Evolutionary conservation across 2,888 invertebrate genomes (phyloP).

Genomic region (Stenodema calcarata): DNA sequence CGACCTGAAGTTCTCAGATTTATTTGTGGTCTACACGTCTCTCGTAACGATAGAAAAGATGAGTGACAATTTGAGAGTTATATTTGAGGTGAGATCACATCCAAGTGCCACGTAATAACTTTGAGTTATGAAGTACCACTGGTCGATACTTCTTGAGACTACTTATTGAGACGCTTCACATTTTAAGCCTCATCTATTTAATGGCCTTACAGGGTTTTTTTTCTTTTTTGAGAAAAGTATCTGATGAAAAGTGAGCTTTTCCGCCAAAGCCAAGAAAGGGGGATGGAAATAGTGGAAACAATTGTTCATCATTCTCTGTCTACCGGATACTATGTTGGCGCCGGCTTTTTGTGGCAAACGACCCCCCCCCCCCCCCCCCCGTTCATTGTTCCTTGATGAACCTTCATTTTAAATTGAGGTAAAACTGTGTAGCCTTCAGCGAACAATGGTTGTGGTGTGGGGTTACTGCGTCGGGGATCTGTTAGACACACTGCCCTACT

Average conservation of each 20-base stretch:
- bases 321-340: background rate
- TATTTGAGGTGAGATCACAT: too few species aligned
- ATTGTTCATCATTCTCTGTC: conserved; percentile 1
- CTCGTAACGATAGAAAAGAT: too few species aligned
- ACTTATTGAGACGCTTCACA: too few species aligned
- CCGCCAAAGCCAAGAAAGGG: background rate
- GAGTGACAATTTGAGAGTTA: too few species aligned
- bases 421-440: background rate
- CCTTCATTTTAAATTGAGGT: conserved; percentile 26
- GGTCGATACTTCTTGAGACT: too few species aligned
- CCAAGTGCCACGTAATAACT: too few species aligned
- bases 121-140: too few species aligned
- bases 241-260: background rate
- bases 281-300: conserved; percentile 28
- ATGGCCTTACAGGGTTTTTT: too few species aligned
- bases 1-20: too few species aligned
- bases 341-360: conserved; percentile 15
- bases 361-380: background rate
- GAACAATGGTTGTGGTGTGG: background rate
- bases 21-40: too few species aligned
- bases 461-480: background rate
- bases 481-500: background rate
- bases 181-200: too few species aligned
- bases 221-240: too few species aligned
- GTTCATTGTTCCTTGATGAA: conserved; percentile 19